phyloP scores from a whole-genome alignment of 1,140 invertebrate genomes.

The Drosophila sucinea region DNA sequence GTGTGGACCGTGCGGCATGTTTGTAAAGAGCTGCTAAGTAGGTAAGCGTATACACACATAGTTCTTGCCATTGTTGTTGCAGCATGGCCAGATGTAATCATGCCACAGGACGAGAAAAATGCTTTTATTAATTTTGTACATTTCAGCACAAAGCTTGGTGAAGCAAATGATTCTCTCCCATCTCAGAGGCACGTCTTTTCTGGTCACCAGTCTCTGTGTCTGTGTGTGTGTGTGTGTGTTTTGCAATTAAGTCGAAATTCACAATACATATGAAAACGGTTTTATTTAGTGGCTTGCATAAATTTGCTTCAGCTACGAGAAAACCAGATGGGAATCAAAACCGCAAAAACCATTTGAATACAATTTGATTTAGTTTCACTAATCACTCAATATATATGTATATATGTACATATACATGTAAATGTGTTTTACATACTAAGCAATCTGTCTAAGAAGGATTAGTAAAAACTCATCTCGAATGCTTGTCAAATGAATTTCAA shows the following conservation, averaged over 20 bases:
- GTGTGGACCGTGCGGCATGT: slow-evolving; percentile 2
- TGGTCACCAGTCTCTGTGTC: slow-evolving; percentile 3
- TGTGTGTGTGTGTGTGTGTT: slow-evolving; percentile 8
- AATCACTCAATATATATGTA: not conserved
- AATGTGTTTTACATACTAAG: not conserved
- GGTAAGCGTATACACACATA: slow-evolving; percentile 40
- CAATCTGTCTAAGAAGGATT: not conserved
- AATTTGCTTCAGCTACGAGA: slow-evolving; percentile 24
- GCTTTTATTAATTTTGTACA: slow-evolving; percentile 75
- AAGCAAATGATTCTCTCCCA: slow-evolving; percentile 34
- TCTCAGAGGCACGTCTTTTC: slow-evolving; percentile 14
- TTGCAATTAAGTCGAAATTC: slow-evolving; percentile 48
- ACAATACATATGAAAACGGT: slow-evolving; percentile 11
- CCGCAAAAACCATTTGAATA: slow-evolving; percentile 21
- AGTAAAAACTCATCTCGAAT: not conserved
- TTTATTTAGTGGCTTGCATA: slow-evolving; percentile 16
- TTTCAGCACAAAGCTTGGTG: slow-evolving; percentile 45
- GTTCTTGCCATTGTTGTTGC: slow-evolving; percentile 14
- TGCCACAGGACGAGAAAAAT: slow-evolving; percentile 52
- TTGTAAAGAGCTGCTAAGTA: slow-evolving; percentile 48
- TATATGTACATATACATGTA: not conserved
- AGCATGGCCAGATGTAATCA: slow-evolving; percentile 64
- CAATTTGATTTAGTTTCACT: slow-evolving; percentile 1
- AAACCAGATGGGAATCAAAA: not conserved
- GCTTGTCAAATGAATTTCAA: not conserved